Percentiles rank a stretch among this genome's conserved stretches.
These are phyloP conservation scores for Vidua chalybeata DNA, from an alignment of 2,113 vertebrate genomes.

Conservation along the genomic window DNA sequence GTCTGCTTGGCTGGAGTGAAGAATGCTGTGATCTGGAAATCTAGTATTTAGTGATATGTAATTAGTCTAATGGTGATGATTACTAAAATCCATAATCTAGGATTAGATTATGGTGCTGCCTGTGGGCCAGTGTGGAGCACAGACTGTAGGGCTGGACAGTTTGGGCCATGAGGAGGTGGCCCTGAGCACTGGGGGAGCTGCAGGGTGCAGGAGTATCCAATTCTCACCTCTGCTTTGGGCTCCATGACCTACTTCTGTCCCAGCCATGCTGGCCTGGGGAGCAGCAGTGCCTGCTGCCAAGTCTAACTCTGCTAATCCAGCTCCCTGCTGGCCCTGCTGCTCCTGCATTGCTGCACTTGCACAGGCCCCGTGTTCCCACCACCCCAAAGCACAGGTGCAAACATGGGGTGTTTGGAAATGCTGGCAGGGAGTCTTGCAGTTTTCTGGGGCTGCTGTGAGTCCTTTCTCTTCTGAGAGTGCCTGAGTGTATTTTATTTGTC, in stretches of 20 bases:
- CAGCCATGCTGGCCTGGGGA: not conserved
- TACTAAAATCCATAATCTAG: conserved; percentile 36
- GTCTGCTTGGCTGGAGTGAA: conserved; percentile 18
- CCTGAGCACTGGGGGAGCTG: not conserved
- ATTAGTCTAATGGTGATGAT: conserved; percentile 29
- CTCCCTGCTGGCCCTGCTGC: not conserved
- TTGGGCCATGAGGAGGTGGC: not conserved
- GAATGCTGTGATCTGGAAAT: conserved; percentile 35
- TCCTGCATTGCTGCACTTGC: not conserved
- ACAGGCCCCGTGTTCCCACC: not conserved
- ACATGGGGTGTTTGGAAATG: not conserved
- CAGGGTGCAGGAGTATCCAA: not conserved
- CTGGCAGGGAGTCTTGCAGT: not conserved
- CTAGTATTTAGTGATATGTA: not conserved
- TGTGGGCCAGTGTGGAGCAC: not conserved
- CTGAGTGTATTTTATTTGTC: not conserved
- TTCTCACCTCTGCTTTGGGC: not conserved
- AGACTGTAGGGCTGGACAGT: not conserved
- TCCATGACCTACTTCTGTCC: not conserved
- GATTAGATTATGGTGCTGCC: not conserved
- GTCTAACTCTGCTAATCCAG: not conserved
- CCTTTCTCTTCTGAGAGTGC: not conserved
- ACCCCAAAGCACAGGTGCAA: not conserved
- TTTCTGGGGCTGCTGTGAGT: not conserved
- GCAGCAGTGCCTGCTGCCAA: not conserved